phyloP scores from a whole-genome alignment of 2,113 vertebrate species.

The Meriones unguiculatus region DNA sequence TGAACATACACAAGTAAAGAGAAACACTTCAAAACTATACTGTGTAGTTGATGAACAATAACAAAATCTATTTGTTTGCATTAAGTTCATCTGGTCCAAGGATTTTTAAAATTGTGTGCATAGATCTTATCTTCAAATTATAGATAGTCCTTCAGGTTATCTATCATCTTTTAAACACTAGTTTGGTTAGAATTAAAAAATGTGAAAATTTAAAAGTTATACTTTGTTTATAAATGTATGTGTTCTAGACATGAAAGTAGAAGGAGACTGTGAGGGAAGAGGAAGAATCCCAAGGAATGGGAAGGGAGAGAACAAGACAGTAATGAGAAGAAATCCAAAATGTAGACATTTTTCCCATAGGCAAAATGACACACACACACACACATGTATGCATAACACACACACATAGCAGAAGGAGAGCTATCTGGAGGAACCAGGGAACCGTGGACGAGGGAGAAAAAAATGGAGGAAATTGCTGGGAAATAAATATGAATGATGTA shows the following conservation, averaged over 20 bases:
- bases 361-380: background rate
- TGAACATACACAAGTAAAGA: background rate
- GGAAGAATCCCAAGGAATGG: too few relatives aligned
- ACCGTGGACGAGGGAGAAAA: background rate
- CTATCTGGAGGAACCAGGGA: background rate
- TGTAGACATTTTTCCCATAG: background rate
- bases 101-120: background rate
- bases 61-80: background rate
- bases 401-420: background rate
- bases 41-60: background rate
- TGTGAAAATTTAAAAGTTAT: background rate
- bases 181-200: background rate
- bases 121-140: background rate
- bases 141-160: background rate
- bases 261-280: background rate
- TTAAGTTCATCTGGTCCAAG: background rate
- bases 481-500: background rate
- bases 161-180: background rate
- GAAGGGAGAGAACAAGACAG: background rate
- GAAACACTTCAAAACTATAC: background rate
- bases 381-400: background rate
- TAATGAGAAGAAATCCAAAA: background rate
- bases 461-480: background rate
- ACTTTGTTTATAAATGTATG: background rate
- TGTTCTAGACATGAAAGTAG: background rate